A percentile compares a stretch with the other conserved stretches of the same genome.
These are phyloP conservation scores for Peucedramus taeniatus DNA, from an alignment of 2,113 vertebrate genomes.

Conservation along the genomic window DNA sequence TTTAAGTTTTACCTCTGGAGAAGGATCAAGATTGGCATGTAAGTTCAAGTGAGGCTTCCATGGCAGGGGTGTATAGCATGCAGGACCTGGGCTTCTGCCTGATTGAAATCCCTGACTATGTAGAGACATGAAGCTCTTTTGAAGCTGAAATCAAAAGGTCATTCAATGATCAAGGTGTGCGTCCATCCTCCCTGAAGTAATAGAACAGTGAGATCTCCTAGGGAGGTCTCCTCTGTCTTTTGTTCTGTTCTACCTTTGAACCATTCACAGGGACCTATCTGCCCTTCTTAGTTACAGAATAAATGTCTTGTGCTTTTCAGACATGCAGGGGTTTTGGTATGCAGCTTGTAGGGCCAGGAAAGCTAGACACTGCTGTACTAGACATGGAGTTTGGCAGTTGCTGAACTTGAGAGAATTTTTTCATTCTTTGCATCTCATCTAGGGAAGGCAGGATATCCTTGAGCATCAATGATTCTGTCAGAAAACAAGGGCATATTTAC, in stretches of 20 bases:
- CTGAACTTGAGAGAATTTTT: constrained; percentile 40
- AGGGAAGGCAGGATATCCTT: constrained; percentile 9
- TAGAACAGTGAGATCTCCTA: neutral
- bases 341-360: neutral
- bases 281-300: neutral
- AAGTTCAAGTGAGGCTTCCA: neutral
- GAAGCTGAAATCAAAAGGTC: constrained; percentile 11
- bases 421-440: constrained; percentile 22
- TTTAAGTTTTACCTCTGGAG: neutral
- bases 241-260: neutral
- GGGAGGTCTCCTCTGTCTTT: neutral
- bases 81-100: neutral
- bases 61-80: neutral
- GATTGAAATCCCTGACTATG: neutral
- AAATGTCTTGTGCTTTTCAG: neutral
- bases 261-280: neutral
- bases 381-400: neutral
- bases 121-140: neutral
- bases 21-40: fast-evolving
- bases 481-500: constrained; percentile 14
- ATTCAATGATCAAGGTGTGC: neutral
- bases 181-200: neutral
- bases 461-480: constrained; percentile 37
- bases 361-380: neutral
- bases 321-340: neutral